phyloP scores from a whole-genome alignment of 2,888 invertebrate species.

The Apantesis nais region DNA sequence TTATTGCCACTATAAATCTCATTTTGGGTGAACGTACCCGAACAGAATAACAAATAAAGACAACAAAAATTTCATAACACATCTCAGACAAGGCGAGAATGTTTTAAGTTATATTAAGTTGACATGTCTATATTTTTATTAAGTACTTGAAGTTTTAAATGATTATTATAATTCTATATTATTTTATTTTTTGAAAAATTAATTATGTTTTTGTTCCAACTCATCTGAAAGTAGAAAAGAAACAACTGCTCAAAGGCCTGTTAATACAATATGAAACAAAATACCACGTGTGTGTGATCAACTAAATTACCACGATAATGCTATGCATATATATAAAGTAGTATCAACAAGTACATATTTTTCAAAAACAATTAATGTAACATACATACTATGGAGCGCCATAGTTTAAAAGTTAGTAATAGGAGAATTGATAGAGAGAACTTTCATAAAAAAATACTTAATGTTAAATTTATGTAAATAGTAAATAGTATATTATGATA shows the following conservation, averaged over 20 bases:
- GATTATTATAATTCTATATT: background rate
- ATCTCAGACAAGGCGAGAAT: conserved; percentile 32
- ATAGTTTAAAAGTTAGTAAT: too few relatives aligned
- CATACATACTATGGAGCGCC: too few relatives aligned
- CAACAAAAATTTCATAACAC: conserved; percentile 60
- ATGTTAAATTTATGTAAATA: background rate
- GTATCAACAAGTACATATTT: too few relatives aligned
- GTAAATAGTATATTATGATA: background rate
- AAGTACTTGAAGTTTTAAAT: background rate
- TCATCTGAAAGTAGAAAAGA: background rate
- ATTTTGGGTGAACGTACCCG: conserved; percentile 75
- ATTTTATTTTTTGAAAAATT: background rate
- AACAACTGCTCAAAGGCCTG: background rate
- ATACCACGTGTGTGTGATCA: background rate
- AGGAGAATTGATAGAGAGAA: too few relatives aligned
- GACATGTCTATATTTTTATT: background rate
- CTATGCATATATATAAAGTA: too few relatives aligned
- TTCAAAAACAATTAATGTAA: too few relatives aligned
- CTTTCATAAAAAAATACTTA: too few relatives aligned
- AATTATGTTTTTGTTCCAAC: background rate
- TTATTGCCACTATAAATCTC: conserved; percentile 81
- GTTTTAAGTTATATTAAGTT: conserved; percentile 19
- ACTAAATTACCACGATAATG: too few relatives aligned
- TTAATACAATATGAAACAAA: background rate
- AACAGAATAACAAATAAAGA: conserved; percentile 72